phyloP scores from a whole-genome alignment of 2,113 vertebrate genomes.

The Lota lota region DNA sequence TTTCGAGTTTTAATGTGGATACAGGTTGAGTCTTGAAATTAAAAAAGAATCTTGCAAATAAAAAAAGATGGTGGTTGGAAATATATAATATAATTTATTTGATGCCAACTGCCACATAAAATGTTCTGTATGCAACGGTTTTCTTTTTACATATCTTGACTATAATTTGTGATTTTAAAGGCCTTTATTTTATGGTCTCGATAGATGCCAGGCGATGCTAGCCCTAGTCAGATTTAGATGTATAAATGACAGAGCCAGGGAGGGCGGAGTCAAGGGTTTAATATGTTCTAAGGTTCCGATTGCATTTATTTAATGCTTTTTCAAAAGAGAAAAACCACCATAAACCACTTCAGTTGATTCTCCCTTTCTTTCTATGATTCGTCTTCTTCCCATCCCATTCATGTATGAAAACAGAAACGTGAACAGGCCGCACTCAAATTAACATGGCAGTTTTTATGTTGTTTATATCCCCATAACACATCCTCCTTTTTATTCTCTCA shows the following conservation, averaged over 20 bases:
- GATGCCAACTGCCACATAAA: conserved; percentile 14
- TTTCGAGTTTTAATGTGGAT: conserved; percentile 18
- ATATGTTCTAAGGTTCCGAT: conserved; percentile 58
- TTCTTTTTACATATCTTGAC: too few relatives aligned
- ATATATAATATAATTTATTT: conserved; percentile 10
- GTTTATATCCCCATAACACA: conserved; percentile 48
- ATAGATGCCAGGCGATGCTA: conserved; percentile 36
- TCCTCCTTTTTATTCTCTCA: conserved; percentile 41
- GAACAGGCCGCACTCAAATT: conserved; percentile 35
- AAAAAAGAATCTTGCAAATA: conserved; percentile 1
- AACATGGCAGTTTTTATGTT: conserved; percentile 49
- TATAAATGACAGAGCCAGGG: conserved; percentile 68
- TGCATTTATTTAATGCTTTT: conserved; percentile 55
- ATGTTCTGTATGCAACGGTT: conserved; percentile 9
- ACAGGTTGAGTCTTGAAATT: conserved; percentile 13
- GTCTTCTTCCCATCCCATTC: not conserved
- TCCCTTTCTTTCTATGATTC: conserved; percentile 41
- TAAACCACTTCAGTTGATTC: conserved; percentile 31
- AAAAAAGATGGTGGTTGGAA: conserved; percentile 10
- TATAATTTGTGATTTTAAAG: conserved; percentile 49
- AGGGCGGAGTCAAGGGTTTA: conserved; percentile 64
- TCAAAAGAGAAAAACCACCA: conserved; percentile 53
- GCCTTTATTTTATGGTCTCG: conserved; percentile 49
- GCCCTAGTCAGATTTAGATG: conserved; percentile 57
- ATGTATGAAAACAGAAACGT: too few relatives aligned